These are phyloP conservation scores for Morus bassanus DNA, from an alignment of 2,797 vertebrate genomes.

Conservation along the genomic window DNA sequence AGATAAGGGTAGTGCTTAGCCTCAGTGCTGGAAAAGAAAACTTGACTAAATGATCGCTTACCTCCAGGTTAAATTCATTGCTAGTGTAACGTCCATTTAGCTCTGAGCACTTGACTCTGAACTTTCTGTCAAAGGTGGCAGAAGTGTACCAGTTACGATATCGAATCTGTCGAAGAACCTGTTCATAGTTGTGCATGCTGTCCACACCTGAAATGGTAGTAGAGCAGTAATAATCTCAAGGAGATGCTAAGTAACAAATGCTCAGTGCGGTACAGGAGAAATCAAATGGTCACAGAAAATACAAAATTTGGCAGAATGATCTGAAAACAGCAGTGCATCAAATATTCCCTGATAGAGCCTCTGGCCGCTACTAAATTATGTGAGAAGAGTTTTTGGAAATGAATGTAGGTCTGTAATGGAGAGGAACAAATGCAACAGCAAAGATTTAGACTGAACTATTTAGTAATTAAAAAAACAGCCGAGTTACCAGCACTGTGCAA, in stretches of 20 bases:
- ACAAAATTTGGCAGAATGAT: background rate
- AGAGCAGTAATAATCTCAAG: background rate
- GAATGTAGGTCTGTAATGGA: background rate
- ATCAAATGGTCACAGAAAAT: background rate
- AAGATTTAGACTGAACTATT: background rate
- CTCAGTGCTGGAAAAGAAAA: background rate
- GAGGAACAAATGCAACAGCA: background rate
- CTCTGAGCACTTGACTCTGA: constrained; percentile 92
- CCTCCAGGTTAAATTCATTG: constrained; percentile 94
- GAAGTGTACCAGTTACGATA: constrained; percentile 83
- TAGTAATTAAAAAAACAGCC: background rate
- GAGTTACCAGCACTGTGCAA: background rate
- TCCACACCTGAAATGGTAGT: constrained; percentile 83
- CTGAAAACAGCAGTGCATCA: background rate
- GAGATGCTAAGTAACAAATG: background rate
- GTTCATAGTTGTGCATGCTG: constrained; percentile 91
- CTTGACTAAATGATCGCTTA: constrained; percentile 40
- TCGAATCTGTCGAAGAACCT: constrained; percentile 85
- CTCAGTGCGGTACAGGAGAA: background rate
- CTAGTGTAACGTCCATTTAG: constrained; percentile 94
- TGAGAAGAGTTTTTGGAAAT: background rate
- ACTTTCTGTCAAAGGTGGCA: constrained; percentile 78
- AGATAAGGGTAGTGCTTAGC: background rate
- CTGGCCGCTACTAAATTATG: background rate
- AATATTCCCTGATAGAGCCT: background rate